phyloP scores from a whole-genome alignment of 2,113 vertebrate species.

The Smithornis capensis region DNA sequence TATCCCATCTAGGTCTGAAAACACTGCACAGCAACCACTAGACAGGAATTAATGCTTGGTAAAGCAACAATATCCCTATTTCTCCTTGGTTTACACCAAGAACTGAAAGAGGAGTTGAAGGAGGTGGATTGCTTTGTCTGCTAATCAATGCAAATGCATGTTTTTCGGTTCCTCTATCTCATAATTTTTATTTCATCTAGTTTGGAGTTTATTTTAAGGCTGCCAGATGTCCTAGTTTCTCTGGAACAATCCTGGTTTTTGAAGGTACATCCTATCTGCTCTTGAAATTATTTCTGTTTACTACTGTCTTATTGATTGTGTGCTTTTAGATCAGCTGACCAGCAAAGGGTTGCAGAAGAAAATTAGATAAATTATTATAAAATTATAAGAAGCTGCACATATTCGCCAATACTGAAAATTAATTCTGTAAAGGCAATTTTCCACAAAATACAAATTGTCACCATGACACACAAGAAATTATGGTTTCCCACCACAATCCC shows the following conservation, averaged over 20 bases:
- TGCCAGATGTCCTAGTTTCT: slow-evolving; percentile 77
- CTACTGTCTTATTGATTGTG: slow-evolving; percentile 68
- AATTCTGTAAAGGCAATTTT: slow-evolving; percentile 49
- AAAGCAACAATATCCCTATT: slow-evolving; percentile 35
- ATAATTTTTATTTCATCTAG: slow-evolving; percentile 79
- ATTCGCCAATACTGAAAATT: slow-evolving; percentile 47
- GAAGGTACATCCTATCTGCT: slow-evolving; percentile 78
- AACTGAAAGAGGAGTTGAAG: slow-evolving; percentile 64
- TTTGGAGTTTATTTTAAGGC: slow-evolving; percentile 74
- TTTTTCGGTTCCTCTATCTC: slow-evolving; percentile 74
- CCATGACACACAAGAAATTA: slow-evolving; percentile 14
- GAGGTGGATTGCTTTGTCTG: slow-evolving; percentile 72
- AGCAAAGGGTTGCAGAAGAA: slow-evolving; percentile 63
- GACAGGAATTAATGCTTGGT: slow-evolving; percentile 39
- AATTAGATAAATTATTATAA: slow-evolving; percentile 71
- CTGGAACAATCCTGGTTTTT: slow-evolving; percentile 74
- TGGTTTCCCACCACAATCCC: neutral
- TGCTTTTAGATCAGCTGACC: slow-evolving; percentile 68
- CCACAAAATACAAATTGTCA: slow-evolving; percentile 48
- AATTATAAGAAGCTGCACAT: slow-evolving; percentile 57
- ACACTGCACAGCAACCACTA: slow-evolving; percentile 39
- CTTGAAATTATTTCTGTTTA: slow-evolving; percentile 77
- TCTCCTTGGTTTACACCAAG: slow-evolving; percentile 63
- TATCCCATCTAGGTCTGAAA: slow-evolving; percentile 42
- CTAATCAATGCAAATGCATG: slow-evolving; percentile 77